phyloP scores from a whole-genome alignment of 2,797 vertebrate genomes.

The Darevskia nairensis region DNA sequence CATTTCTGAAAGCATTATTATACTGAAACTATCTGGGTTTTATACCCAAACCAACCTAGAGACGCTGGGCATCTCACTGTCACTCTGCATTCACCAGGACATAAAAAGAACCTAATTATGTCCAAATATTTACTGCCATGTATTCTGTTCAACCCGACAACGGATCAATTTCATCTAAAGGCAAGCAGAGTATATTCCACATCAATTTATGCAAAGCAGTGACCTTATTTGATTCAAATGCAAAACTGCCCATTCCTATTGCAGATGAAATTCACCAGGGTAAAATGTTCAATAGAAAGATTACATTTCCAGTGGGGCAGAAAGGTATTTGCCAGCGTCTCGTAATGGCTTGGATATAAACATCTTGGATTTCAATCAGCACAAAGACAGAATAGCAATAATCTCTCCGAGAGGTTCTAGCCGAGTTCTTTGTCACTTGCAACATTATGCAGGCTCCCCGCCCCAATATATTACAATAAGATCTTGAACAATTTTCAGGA shows the following conservation, averaged over 20 bases:
- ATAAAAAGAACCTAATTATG: constrained; percentile 70
- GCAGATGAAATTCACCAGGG: constrained; percentile 76
- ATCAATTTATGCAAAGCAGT: constrained; percentile 66
- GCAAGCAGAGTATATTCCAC: constrained; percentile 41
- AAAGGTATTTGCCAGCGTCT: constrained; percentile 81
- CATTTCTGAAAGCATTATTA: constrained; percentile 40
- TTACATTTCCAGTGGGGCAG: constrained; percentile 81
- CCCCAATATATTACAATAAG: constrained; percentile 54
- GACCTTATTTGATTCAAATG: constrained; percentile 79
- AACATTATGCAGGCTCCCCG: constrained; percentile 56
- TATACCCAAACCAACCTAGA: constrained; percentile 31
- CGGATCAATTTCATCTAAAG: constrained; percentile 74
- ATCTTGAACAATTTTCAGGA: constrained; percentile 63
- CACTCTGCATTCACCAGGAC: constrained; percentile 51
- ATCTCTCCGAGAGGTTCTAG: constrained; percentile 57
- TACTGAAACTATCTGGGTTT: constrained; percentile 6
- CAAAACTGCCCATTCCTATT: constrained; percentile 71
- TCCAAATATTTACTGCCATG: constrained; percentile 52
- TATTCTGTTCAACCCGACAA: constrained; percentile 51
- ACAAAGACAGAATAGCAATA: constrained; percentile 71
- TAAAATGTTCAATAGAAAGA: constrained; percentile 78
- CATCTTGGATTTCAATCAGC: constrained; percentile 79
- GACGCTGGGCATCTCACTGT: constrained; percentile 21
- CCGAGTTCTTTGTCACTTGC: constrained; percentile 63
- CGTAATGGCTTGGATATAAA: constrained; percentile 76